Base-by-base conservation (phyloP, 2,888 invertebrate species). In the Anodontia alba region DNA sequence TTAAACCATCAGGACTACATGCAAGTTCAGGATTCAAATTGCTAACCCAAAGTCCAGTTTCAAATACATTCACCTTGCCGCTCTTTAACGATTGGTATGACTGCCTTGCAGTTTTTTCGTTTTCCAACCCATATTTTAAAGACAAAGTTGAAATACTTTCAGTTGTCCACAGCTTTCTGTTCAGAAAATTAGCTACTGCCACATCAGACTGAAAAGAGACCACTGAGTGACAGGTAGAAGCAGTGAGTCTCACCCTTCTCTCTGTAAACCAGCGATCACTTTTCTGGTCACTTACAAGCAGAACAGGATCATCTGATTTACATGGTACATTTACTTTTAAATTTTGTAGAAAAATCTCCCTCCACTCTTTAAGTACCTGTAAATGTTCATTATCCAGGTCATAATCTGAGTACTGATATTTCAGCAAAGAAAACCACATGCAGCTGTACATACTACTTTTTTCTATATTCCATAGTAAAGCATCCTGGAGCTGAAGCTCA, bases 1-100 rank as follows among this genome's bases (percentile, higher is more conserved):
- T 29, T 23, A 73, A 8, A 12, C 72, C 72, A 72, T 54, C 72
- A 36, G 72, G 72, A 29, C 51, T 72, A 33, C 54, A 33, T 20
- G 72, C 72, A 29, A 54, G 38, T 29, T 72, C 72, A 15, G 72
- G 54, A n/a, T n/a, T n/a, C n/a, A n/a, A n/a, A n/a, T n/a, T n/a
- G n/a, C n/a, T n/a, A n/a, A n/a, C n/a, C n/a, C 23, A 46, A 23
- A 20, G 49, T 12, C 7, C 57, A 57, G 57, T 57, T 57, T 57
- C 57, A 26, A 57, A 5, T 29, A 17, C 57, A 5, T 10, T 57
- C 1, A 57, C 23, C 57, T 5, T 23, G 17, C 29, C 57, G 5
- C 26, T 7, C 1, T 26, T 26, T 20, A n/a, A 26, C 29, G 7
- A 57, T 26, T 10, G 7, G 5, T 57, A 26, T 2, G 57, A 57